Evolutionary conservation across 2,113 vertebrate genomes (phyloP), one percentile per base, ranked within the genome.

Genomic region (Lates calcarifer): DNA sequence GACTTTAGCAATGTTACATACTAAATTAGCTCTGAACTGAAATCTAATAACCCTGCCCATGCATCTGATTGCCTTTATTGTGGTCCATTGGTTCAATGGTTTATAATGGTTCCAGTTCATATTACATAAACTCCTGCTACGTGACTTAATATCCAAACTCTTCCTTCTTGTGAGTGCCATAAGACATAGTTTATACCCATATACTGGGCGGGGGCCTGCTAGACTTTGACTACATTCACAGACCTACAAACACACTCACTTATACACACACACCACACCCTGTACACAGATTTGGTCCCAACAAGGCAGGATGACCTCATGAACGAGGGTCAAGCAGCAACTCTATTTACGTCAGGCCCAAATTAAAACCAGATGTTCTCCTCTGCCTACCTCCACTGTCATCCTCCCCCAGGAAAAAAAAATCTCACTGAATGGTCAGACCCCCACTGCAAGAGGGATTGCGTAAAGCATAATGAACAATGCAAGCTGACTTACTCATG

Each of bases 341-440:
- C 49, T 41, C 70, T 13, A 31, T 74, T 90, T 93, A 81, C 87
- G 67, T 94, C 92, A 94, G 56, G 22, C 14, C 8, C 71, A 80
- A 92, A 91, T 73, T 57, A 86, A 72, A 85, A 89, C 61, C 95
- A 95, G 92, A 95, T 94, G 94, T 75, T 70, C 56, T 72, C 61
- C 62, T 20, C 20, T 24, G n/a, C 57, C 67, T 20, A 35, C 55
- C 41, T 24, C 67, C 33, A 28, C 33, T 6, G 49, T 78, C 81
- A 72, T 66, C 56, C 65, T 72, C 82, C 49, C 61, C 45, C 9
- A 10, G 61, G 67, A 43, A 22, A 14, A 49, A 79, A 70, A 53
- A 37, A 47, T 33, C 35, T 51, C 18, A 5, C 66, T 68, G 61
- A 88, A 56, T 28, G 31, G 18, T 63, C 33, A 68, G 60, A 79